Conservation (phyloP, 2,888 invertebrate species). For the Tinea pellionella region DNA sequence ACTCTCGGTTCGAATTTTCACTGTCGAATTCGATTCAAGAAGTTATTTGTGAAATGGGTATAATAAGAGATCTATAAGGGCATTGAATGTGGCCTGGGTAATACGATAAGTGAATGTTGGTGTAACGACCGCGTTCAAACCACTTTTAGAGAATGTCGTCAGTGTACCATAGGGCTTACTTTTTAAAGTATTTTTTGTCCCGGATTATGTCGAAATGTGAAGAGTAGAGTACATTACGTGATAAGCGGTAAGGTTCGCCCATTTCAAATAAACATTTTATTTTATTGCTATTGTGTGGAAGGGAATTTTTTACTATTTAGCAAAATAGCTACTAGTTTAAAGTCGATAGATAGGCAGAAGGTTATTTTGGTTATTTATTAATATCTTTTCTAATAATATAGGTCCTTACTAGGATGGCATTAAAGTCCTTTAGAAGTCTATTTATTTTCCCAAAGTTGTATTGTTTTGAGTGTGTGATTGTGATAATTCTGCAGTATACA, state of each 20-base stretch:
- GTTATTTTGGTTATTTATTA: too few relatives aligned
- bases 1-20: background rate
- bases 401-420: too few relatives aligned
- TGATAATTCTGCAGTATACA: too few relatives aligned
- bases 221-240: background rate
- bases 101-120: conserved; percentile 20
- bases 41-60: background rate
- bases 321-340: too few relatives aligned
- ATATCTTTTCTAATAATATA: too few relatives aligned
- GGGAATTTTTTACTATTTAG: background rate
- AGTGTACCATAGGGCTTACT: background rate
- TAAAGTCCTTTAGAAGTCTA: too few relatives aligned
- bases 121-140: conserved; percentile 16
- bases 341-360: too few relatives aligned
- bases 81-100: conserved; percentile 13
- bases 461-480: too few relatives aligned
- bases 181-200: background rate
- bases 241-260: background rate
- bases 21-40: background rate
- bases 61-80: background rate
- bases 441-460: too few relatives aligned
- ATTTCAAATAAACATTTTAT: background rate
- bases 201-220: background rate
- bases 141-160: background rate
- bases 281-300: background rate